Percentiles rank a stretch among this genome's conserved stretches.
Evolutionary conservation across 2,888 invertebrate genomes (phyloP).

Genomic region (Epistrophe grossulariae): DNA sequence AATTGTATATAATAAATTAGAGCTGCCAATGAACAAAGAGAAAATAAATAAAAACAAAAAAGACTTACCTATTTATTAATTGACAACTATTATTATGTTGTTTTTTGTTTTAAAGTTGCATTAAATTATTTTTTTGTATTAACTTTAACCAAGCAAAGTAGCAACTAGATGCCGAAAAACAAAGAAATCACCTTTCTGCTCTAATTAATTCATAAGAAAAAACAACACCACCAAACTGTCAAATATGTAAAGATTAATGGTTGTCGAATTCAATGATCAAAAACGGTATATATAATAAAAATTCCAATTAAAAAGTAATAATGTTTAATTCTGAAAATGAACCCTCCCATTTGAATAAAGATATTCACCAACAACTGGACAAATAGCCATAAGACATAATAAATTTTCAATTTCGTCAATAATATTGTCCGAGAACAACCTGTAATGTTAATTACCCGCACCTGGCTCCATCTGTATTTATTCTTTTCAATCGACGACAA

Average conservation of each 20-base stretch:
- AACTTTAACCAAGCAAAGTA: neutral
- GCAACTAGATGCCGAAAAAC: constrained; percentile 12
- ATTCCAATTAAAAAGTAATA: constrained; percentile 1
- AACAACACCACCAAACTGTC: constrained; percentile 1
- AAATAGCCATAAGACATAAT: neutral
- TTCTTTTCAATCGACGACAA: constrained; percentile 2
- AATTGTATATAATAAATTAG: neutral
- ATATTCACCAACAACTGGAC: neutral
- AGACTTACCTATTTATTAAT: neutral
- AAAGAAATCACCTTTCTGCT: constrained; percentile 30
- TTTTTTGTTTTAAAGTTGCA: neutral
- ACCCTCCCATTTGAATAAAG: neutral
- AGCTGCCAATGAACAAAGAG: neutral
- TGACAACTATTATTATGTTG: neutral
- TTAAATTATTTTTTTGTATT: neutral
- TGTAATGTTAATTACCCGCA: constrained; percentile 64
- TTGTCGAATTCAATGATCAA: constrained; percentile 3
- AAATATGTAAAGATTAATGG: constrained; percentile 5
- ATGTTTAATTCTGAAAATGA: neutral
- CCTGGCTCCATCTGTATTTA: constrained; percentile 26
- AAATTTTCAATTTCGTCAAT: constrained; percentile 26
- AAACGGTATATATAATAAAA: neutral
- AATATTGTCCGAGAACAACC: constrained; percentile 19
- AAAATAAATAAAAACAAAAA: neutral
- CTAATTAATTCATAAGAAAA: neutral